Conservation (phyloP, 2,888 invertebrate species). For the Ophonus ardosiacus region DNA sequence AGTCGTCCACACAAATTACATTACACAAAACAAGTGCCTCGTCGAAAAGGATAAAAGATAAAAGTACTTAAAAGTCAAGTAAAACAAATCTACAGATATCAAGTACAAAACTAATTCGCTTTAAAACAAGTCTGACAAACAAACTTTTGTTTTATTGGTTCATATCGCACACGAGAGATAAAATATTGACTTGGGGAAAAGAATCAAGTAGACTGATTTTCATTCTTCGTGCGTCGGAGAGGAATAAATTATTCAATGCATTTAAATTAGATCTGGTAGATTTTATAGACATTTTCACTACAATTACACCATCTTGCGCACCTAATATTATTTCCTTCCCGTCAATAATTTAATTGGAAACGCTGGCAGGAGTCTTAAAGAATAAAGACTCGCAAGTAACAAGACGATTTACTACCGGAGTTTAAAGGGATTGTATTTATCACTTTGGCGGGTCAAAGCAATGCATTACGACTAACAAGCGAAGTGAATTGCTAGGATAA, state of each 20-base stretch:
- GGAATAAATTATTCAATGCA: constrained; percentile 54
- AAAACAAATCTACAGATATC: constrained; percentile 49
- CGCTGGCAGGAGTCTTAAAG: not conserved
- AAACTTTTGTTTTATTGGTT: constrained; percentile 49
- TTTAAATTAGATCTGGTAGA: constrained; percentile 49
- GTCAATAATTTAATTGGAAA: constrained; percentile 47
- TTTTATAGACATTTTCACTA: constrained; percentile 47
- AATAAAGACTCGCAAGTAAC: not conserved
- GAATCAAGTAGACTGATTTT: constrained; percentile 6
- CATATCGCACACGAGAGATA: constrained; percentile 31
- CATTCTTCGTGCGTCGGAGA: constrained; percentile 10
- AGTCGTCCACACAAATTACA: constrained; percentile 24
- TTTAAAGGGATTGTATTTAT: constrained; percentile 33
- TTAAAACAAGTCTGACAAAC: constrained; percentile 46
- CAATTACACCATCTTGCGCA: constrained; percentile 39
- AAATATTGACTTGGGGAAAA: constrained; percentile 22
- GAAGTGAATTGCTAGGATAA: constrained; percentile 25
- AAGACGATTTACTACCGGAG: constrained; percentile 16
- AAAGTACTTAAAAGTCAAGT: constrained; percentile 49
- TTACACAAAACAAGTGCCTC: constrained; percentile 23
- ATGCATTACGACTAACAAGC: constrained; percentile 25
- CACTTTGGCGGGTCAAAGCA: constrained; percentile 18
- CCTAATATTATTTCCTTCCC: constrained; percentile 45
- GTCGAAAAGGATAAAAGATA: constrained; percentile 38
- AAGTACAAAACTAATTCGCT: constrained; percentile 46